Percentiles rank a stretch among this genome's conserved stretches.
Conservation (phyloP, 1,140 invertebrate species). For the Rhyzopertha dominica region DNA sequence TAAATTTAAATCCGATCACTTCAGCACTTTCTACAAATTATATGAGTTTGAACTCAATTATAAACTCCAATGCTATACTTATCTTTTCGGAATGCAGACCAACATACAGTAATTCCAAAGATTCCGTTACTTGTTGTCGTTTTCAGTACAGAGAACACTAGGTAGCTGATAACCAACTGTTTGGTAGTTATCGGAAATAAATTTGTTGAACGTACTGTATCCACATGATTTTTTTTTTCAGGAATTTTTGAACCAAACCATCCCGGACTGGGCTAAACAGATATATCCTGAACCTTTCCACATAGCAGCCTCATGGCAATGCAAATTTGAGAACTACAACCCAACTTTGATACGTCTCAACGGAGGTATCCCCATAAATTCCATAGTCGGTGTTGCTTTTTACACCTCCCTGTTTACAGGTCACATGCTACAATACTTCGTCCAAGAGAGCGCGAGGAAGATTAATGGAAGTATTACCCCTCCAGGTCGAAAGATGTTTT, state of each 20-base stretch:
- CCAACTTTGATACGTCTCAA: constrained; percentile 18
- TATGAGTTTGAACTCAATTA: too few relatives aligned
- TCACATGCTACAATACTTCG: background rate
- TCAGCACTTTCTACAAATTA: too few relatives aligned
- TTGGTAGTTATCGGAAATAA: background rate
- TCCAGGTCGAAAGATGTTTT: constrained; percentile 53
- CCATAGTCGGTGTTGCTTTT: background rate
- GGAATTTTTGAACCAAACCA: constrained; percentile 16
- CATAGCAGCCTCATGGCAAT: constrained; percentile 12
- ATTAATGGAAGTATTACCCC: background rate
- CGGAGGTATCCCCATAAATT: constrained; percentile 16
- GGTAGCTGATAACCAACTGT: background rate
- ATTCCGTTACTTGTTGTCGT: too few relatives aligned
- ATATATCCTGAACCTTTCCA: constrained; percentile 16
- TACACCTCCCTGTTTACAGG: background rate
- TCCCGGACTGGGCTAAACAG: constrained; percentile 18
- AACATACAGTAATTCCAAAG: too few relatives aligned
- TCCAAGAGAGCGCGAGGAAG: background rate
- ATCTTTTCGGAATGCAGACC: too few relatives aligned
- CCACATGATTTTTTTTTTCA: constrained; percentile 3
- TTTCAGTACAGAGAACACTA: too few relatives aligned
- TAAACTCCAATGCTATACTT: too few relatives aligned
- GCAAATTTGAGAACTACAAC: constrained; percentile 22
- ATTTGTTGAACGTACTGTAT: background rate
- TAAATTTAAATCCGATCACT: too few relatives aligned